Evolutionary conservation across 2,888 invertebrate genomes (phyloP).

Genomic region (Pandemis corylana): DNA sequence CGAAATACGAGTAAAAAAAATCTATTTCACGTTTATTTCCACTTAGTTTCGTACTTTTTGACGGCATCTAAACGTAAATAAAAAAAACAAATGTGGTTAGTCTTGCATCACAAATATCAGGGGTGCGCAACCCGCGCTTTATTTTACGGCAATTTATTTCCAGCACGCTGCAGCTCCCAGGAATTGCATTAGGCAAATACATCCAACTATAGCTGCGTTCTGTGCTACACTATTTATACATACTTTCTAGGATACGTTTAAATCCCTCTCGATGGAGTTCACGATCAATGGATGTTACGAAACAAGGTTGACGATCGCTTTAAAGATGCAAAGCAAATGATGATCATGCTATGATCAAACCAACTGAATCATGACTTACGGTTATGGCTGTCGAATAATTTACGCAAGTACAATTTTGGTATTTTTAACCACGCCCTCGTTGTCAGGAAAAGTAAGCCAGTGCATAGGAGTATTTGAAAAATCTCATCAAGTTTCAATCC

Average conservation of each 20-base stretch:
- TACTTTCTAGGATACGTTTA: constrained; percentile 32
- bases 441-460: no score
- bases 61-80: not conserved
- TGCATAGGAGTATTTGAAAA: no score
- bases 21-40: not conserved
- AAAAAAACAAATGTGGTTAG: constrained; percentile 36
- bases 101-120: constrained; percentile 40
- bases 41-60: not conserved
- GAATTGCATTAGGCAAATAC: constrained; percentile 67
- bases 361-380: no score
- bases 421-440: no score
- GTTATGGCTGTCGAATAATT: no score
- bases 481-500: no score
- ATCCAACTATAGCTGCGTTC: constrained; percentile 38
- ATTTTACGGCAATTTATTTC: constrained; percentile 70
- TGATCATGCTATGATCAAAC: not conserved
- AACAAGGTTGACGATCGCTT: constrained; percentile 17
- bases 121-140: constrained; percentile 39
- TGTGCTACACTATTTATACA: constrained; percentile 13
- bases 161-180: constrained; percentile 55
- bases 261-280: constrained; percentile 36
- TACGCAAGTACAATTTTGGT: no score
- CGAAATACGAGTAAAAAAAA: no score
- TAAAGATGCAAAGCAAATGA: not conserved
- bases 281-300: constrained; percentile 32